Evolutionary conservation across 2,888 invertebrate genomes (phyloP).

Genomic region (Rhorus exstirpatorius): DNA sequence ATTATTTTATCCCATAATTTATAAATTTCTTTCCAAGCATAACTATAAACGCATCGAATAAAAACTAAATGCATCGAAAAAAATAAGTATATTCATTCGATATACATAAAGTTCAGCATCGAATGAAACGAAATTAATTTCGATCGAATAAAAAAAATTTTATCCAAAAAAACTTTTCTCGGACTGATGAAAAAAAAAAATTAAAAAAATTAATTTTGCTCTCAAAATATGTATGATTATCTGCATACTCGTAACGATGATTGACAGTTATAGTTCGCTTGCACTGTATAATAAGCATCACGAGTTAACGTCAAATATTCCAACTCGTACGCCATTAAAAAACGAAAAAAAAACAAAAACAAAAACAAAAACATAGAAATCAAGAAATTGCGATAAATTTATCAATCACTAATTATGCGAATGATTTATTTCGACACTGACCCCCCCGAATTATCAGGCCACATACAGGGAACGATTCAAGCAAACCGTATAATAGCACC

Average conservation of each 20-base stretch:
- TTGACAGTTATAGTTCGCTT: constrained; percentile 23
- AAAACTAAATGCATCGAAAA: no score
- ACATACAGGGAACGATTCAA: background rate
- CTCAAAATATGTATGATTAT: background rate
- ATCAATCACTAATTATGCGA: constrained; percentile 3
- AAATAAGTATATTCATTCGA: no score
- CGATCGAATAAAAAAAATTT: no score
- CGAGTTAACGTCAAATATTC: background rate
- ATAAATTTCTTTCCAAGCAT: no score
- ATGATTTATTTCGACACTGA: constrained; percentile 31
- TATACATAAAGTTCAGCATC: no score
- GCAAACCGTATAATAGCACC: background rate
- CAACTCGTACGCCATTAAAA: background rate
- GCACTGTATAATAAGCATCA: background rate
- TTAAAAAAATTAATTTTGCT: no score
- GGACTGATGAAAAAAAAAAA: no score
- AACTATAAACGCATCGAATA: no score
- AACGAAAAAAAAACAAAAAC: background rate
- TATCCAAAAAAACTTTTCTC: no score
- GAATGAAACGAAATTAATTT: no score
- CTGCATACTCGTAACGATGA: background rate
- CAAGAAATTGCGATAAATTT: constrained; percentile 18
- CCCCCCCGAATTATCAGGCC: background rate
- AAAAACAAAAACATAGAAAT: no score
- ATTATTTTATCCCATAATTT: no score